Evolutionary conservation across 2,797 vertebrate species (phyloP).

Genomic region (Callimico goeldii): DNA sequence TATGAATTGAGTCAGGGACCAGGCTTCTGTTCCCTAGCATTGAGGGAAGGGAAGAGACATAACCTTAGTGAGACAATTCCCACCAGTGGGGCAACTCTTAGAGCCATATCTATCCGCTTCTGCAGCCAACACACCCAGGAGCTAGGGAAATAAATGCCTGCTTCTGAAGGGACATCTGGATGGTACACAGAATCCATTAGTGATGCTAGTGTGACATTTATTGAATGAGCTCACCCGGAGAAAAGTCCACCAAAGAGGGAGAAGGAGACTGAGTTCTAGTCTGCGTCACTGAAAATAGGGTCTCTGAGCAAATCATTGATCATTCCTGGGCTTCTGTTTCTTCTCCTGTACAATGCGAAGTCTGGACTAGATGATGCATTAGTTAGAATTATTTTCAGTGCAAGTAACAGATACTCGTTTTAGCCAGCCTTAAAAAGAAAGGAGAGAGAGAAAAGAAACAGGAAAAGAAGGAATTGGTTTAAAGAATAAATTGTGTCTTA

Average conservation of each 20-base stretch:
- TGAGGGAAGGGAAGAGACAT: not conserved
- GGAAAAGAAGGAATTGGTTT: not conserved
- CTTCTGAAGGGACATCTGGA: not conserved
- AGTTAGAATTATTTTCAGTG: not conserved
- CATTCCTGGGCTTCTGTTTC: not conserved
- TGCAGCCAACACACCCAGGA: not conserved
- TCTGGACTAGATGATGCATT: not conserved
- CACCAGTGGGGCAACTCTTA: not conserved
- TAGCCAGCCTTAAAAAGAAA: not conserved
- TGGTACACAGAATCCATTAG: not conserved
- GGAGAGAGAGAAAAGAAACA: not conserved
- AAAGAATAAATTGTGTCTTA: not conserved
- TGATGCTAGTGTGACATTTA: too few species aligned
- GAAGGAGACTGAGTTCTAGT: not conserved
- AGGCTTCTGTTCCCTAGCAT: not conserved
- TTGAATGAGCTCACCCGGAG: too few species aligned
- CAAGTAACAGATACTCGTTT: not conserved
- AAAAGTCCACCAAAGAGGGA: not conserved
- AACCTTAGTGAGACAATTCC: not conserved
- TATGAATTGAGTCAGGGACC: not conserved
- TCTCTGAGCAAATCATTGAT: not conserved
- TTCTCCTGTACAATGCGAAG: not conserved
- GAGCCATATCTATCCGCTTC: not conserved
- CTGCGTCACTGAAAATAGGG: not conserved
- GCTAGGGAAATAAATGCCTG: not conserved